Conservation (phyloP, 2,888 invertebrate genomes). For the Dusona sp. region DNA sequence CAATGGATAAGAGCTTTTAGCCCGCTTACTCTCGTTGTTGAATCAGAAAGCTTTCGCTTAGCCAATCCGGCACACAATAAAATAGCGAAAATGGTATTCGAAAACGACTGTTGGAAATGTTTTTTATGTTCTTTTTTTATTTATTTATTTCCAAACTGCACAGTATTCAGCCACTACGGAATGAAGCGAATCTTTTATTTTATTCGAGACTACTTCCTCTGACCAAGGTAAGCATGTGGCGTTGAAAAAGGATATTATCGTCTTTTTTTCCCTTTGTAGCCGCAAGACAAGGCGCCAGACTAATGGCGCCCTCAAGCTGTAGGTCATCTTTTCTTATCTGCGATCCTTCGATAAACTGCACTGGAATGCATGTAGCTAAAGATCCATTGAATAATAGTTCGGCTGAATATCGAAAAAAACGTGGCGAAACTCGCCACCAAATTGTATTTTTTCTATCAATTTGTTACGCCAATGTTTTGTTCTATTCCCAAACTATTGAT, state of each 20-base stretch:
- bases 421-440: neutral
- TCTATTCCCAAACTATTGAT: neutral
- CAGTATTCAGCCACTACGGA: neutral
- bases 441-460: neutral
- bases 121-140: neutral
- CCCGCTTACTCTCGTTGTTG: neutral
- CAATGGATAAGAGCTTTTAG: neutral
- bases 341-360: constrained; percentile 16
- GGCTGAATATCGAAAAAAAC: neutral
- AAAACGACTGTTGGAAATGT: neutral
- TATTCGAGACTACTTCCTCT: neutral
- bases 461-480: neutral
- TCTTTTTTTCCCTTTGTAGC: neutral
- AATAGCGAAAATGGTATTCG: neutral
- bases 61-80: constrained; percentile 1
- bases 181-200: neutral
- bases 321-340: neutral
- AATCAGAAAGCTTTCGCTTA: constrained; percentile 16
- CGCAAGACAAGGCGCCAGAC: constrained; percentile 15
- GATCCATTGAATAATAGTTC: neutral
- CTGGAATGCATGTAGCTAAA: neutral
- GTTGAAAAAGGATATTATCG: constrained; percentile 2
- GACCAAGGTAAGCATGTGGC: neutral
- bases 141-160: neutral
- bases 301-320: constrained; percentile 2